Conservation (phyloP, 2,888 invertebrate species). For the Aproaerema taeniolella region DNA sequence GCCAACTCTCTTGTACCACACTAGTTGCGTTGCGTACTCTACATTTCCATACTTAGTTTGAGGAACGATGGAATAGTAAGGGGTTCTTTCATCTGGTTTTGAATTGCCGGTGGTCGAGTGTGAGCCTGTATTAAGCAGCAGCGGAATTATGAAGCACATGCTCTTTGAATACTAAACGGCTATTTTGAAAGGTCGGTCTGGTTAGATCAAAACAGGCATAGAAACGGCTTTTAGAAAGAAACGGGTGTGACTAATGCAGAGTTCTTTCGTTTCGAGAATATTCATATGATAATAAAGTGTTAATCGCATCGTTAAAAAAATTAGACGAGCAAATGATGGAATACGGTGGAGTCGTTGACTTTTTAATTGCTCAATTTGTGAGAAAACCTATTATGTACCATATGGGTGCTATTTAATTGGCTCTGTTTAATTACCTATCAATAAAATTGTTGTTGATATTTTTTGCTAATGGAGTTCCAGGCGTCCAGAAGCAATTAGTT, state of each 20-base stretch:
- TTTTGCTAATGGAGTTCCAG: too few relatives aligned
- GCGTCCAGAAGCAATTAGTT: too few relatives aligned
- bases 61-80: constrained; percentile 23
- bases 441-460: too few relatives aligned
- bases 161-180: constrained; percentile 67
- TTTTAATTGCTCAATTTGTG: constrained; percentile 15
- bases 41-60: constrained; percentile 21
- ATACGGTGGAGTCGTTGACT: constrained; percentile 6
- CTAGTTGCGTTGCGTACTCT: constrained; percentile 24
- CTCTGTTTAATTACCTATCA: constrained; percentile 6
- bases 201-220: constrained; percentile 29
- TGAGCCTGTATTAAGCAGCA: constrained; percentile 65
- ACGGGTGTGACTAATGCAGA: constrained; percentile 41
- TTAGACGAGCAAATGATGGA: constrained; percentile 9
- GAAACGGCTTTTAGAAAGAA: constrained; percentile 43
- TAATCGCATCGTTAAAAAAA: constrained; percentile 10
- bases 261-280: constrained; percentile 30
- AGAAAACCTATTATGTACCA: constrained; percentile 6
- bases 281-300: constrained; percentile 53
- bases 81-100: constrained; percentile 37
- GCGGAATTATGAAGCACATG: constrained; percentile 70
- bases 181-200: constrained; percentile 49
- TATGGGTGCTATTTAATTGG: constrained; percentile 6
- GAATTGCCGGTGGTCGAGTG: constrained; percentile 52
- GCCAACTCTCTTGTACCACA: constrained; percentile 46